Conservation (phyloP, 1,140 invertebrate species). For the Leptinotarsa lineolata region DNA sequence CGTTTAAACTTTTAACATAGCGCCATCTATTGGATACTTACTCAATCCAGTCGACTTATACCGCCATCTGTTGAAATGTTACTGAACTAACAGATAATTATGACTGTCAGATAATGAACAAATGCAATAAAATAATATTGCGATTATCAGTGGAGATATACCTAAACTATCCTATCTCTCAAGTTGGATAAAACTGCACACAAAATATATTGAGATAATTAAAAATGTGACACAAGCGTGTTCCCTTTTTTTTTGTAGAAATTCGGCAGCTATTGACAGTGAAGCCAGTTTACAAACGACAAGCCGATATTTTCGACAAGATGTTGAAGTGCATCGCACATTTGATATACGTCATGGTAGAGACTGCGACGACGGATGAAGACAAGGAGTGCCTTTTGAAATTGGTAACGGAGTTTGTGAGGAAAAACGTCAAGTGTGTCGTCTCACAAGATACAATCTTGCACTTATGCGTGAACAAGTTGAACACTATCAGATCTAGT, state of each 20-base stretch:
- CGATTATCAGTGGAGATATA: too few species aligned
- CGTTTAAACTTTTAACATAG: too few species aligned
- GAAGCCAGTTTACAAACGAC: slow-evolving; percentile 73
- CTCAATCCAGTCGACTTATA: too few species aligned
- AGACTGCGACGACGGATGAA: slow-evolving; percentile 63
- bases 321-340: slow-evolving; percentile 80
- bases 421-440: slow-evolving; percentile 70
- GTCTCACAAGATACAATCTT: slow-evolving; percentile 76
- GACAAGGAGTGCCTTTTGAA: slow-evolving; percentile 56
- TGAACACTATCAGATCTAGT: slow-evolving; percentile 78
- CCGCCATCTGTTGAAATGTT: too few species aligned
- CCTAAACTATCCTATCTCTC: too few species aligned
- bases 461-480: slow-evolving; percentile 77
- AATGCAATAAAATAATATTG: too few species aligned
- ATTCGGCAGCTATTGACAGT: slow-evolving; percentile 67
- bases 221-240: too few species aligned
- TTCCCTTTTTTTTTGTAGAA: slow-evolving; percentile 52
- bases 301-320: slow-evolving; percentile 82
- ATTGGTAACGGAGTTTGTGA: slow-evolving; percentile 61
- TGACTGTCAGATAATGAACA: too few species aligned
- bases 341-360: slow-evolving; percentile 75
- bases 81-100: too few species aligned
- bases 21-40: too few species aligned
- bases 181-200: too few species aligned
- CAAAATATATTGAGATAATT: too few species aligned